Evolutionary conservation across 2,888 invertebrate species (phyloP), one percentile per base, ranked within the genome.

Genomic region (Microplitis manilae): DNA sequence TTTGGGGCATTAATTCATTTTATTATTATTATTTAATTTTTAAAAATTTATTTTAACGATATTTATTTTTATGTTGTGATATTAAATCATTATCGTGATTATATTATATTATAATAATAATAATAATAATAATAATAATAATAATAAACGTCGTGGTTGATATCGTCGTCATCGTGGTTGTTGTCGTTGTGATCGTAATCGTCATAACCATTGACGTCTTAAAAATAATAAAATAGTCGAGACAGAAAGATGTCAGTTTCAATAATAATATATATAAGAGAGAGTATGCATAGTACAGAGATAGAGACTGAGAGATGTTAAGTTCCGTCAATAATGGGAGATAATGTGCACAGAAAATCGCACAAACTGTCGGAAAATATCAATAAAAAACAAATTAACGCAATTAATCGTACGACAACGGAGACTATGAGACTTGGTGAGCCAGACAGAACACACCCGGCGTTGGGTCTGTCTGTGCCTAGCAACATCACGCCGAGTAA

Each of bases 341-440:
- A 88, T 82, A 87, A 85, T 87, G 88, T 85, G 80, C 87, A 87
- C 85, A 86, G 86, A 85, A 88, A 87, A 83, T 83, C 86, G 82
- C 87, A 88, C 83, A 88, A 86, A 82, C 84, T 84, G 80, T 84
- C 84, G 82, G 85, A 85, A 30, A 30, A 30, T 30, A 30, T 30
- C 69, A 85, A 85, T 79, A 86, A 86, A 71, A 89, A 87, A 76
- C 84, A 86, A 69, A 82, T 87, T 20, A 85, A 85, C 77, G 86
- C 89, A 40, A 87, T 89, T 70, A 88, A 89, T 76, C 88, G 89
- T 68, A 89, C 89, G 40, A 89, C 89, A 69, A 86, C 88, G 77
- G 89, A 89, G 81, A 89, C 89, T 81, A 89, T 89, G 80, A 86
- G 90, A 73, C 82, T 89, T 77, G 88, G 87, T 60, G 86, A 86